A percentile compares a stretch with the other conserved stretches of the same genome.
Conservation (phyloP, 2,888 invertebrate species). For the Ophion costatus region DNA sequence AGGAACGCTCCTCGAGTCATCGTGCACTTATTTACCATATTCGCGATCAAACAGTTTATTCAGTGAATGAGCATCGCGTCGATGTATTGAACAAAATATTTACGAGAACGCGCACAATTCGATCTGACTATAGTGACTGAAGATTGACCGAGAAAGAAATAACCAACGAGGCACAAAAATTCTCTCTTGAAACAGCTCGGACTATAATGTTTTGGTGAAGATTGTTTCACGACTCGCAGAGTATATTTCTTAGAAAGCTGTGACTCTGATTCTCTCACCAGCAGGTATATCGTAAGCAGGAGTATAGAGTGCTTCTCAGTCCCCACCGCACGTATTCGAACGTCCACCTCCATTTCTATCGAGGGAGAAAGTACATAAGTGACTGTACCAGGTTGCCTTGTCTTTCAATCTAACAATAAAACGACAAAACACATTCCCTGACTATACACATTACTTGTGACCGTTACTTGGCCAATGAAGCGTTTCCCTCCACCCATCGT, state of each 20-base stretch:
- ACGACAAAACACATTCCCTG: background rate
- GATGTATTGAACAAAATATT: background rate
- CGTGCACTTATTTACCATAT: slow-evolving; percentile 15
- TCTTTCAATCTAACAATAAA: background rate
- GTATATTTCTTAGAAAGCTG: slow-evolving; percentile 36
- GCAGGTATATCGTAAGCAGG: background rate
- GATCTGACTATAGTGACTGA: background rate
- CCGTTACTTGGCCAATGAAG: no score
- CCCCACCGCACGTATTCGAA: slow-evolving; percentile 30
- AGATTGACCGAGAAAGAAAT: background rate
- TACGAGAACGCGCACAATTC: background rate
- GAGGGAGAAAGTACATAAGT: slow-evolving; percentile 34
- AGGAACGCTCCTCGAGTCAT: slow-evolving; percentile 14
- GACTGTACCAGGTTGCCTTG: slow-evolving; percentile 14
- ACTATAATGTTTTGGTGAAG: slow-evolving; percentile 18
- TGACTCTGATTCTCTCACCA: slow-evolving; percentile 42
- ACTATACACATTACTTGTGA: background rate
- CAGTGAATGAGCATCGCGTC: background rate
- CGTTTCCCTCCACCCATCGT: background rate
- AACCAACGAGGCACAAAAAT: background rate
- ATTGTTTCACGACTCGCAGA: slow-evolving; percentile 21
- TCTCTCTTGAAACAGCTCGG: background rate
- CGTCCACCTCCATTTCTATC: slow-evolving; percentile 41
- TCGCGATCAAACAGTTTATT: background rate
- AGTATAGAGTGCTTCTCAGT: slow-evolving; percentile 14